Evolutionary conservation across 30 jellyfish, hydroid and myxozoan genomes (phyloP).

Genomic region (Chironex yamaguchii): DNA sequence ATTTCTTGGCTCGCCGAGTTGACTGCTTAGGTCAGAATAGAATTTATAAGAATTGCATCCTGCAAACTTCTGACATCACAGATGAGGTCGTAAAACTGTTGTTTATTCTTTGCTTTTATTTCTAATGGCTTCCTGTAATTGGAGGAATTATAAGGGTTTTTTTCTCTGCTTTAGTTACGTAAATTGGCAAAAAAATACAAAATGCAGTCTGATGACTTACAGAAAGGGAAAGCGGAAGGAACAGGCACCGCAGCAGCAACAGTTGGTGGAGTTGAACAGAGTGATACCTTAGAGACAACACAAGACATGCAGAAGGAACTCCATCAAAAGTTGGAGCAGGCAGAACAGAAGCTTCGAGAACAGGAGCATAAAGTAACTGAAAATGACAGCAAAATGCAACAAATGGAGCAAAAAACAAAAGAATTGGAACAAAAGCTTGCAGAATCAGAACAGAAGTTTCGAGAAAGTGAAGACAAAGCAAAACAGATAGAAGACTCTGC

Average conservation of each 20-base stretch:
- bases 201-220: constrained; percentile 70
- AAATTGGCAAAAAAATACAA: constrained; percentile 86
- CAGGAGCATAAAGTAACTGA: background rate
- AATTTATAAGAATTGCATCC: no score
- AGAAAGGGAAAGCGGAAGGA: constrained; percentile 34
- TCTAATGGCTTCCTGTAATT: background rate
- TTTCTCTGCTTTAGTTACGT: constrained; percentile 58
- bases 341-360: constrained; percentile 15
- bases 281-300: constrained; percentile 25
- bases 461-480: background rate
- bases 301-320: constrained; percentile 24
- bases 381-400: constrained; percentile 16
- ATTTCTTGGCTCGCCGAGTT: no score
- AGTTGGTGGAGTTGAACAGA: constrained; percentile 65
- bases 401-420: constrained; percentile 13
- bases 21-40: no score
- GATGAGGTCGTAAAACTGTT: background rate
- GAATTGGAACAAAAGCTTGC: constrained; percentile 24
- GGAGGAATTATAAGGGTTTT: background rate
- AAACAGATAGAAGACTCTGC: background rate
- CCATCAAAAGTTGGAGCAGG: constrained; percentile 25
- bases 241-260: constrained; percentile 61
- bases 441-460: background rate
- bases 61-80: no score
- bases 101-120: background rate